Conservation (phyloP, 2,113 vertebrate genomes). For the Apaloderma vittatum region DNA sequence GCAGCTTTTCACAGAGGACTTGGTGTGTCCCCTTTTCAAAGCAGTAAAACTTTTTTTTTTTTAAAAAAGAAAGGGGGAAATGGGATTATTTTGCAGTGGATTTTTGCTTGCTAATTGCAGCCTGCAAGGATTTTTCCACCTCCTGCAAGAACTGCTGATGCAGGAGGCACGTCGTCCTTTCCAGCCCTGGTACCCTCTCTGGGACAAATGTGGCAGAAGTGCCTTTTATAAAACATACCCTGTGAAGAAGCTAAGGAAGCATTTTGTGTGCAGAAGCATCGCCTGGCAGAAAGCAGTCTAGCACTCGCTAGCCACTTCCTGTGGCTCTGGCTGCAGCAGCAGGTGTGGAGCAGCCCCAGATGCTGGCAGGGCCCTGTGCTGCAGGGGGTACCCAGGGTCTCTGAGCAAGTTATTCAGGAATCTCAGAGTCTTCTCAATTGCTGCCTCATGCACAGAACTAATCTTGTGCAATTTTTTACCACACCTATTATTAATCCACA, state of each 20-base stretch:
- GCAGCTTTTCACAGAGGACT: background rate
- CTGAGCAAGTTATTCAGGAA: background rate
- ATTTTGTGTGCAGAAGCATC: background rate
- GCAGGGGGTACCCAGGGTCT: background rate
- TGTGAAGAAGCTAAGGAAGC: background rate
- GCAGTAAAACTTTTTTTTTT: background rate
- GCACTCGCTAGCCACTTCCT: accelerated
- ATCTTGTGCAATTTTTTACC: background rate
- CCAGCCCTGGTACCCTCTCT: background rate
- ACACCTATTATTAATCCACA: background rate
- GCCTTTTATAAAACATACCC: background rate
- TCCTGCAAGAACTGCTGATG: background rate
- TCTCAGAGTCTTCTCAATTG: background rate
- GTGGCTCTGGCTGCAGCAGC: accelerated
- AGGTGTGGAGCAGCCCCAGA: background rate
- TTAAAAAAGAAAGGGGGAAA: no score
- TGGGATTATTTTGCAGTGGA: background rate
- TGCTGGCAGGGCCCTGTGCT: background rate
- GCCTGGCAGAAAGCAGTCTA: background rate
- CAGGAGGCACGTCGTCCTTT: background rate
- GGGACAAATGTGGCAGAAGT: background rate
- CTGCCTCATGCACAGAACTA: background rate
- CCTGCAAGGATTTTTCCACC: background rate
- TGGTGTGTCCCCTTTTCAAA: background rate
- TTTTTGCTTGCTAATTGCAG: background rate